Conservation (phyloP, 2,888 invertebrate species). For the Lymantria dispar region DNA sequence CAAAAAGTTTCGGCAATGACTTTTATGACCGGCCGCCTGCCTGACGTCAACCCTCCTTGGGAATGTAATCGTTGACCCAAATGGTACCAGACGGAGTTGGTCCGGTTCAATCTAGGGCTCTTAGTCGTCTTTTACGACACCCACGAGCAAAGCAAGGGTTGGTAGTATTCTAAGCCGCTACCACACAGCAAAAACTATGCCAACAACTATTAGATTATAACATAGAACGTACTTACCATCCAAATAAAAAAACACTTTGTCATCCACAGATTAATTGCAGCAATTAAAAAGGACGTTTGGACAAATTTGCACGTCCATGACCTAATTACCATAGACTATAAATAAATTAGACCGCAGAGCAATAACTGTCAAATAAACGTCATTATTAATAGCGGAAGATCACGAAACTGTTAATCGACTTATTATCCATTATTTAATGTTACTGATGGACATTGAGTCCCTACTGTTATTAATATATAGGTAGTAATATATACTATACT, state of each 20-base stretch:
- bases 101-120: too few relatives aligned
- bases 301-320: conserved; percentile 30
- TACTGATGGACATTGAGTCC: background rate
- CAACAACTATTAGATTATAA: background rate
- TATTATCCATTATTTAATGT: background rate
- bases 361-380: conserved; percentile 7
- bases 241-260: conserved; percentile 5
- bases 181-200: too few relatives aligned
- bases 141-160: too few relatives aligned
- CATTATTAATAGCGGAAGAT: conserved; percentile 8
- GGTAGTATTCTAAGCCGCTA: too few relatives aligned
- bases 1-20: too few relatives aligned
- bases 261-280: conserved; percentile 20
- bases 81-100: too few relatives aligned
- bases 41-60: too few relatives aligned
- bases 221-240: background rate
- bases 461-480: too few relatives aligned
- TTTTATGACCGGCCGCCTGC: too few relatives aligned
- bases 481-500: too few relatives aligned
- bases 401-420: background rate
- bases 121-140: too few relatives aligned
- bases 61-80: too few relatives aligned
- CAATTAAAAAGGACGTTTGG: conserved; percentile 29
- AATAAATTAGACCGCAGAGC: conserved; percentile 9
- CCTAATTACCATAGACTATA: conserved; percentile 22